phyloP scores from a whole-genome alignment of 1,140 invertebrate genomes.

The Drosophila melanica region DNA sequence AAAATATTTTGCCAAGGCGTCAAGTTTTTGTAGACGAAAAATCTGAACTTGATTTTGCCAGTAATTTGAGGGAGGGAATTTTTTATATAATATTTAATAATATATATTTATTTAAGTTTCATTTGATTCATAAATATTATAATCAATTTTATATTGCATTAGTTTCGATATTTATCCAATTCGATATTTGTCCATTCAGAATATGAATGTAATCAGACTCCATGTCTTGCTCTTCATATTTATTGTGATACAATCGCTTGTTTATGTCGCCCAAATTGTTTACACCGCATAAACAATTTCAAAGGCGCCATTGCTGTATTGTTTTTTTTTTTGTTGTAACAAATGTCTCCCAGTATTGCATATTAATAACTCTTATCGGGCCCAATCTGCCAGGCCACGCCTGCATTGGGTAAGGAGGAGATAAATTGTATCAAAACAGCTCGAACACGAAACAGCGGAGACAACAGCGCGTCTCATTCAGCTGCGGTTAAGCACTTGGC shows the following conservation, averaged over 20 bases:
- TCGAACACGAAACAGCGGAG: constrained; percentile 53
- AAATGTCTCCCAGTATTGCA: constrained; percentile 40
- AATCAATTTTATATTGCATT: too few relatives aligned
- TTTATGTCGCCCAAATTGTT: constrained; percentile 55
- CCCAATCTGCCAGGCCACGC: constrained; percentile 39
- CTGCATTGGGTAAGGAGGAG: constrained; percentile 16
- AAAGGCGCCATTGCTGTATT: constrained; percentile 56
- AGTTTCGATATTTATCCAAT: background rate
- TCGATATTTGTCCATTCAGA: background rate
- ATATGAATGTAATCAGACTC: background rate
- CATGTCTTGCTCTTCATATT: constrained; percentile 13
- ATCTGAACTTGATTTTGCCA: too few relatives aligned
- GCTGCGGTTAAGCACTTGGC: constrained; percentile 50
- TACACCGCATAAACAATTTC: constrained; percentile 71
- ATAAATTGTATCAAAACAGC: constrained; percentile 46
- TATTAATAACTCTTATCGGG: constrained; percentile 72
- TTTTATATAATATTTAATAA: too few relatives aligned
- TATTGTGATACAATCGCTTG: constrained; percentile 22
- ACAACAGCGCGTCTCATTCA: constrained; percentile 34
- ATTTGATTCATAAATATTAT: too few relatives aligned
- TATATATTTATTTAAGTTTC: too few relatives aligned
- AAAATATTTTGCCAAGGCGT: too few relatives aligned
- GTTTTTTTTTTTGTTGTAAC: background rate
- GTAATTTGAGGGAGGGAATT: too few relatives aligned
- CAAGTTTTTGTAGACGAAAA: too few relatives aligned